Base-by-base conservation (phyloP, 2,888 invertebrate genomes). In the Melieria picta region DNA sequence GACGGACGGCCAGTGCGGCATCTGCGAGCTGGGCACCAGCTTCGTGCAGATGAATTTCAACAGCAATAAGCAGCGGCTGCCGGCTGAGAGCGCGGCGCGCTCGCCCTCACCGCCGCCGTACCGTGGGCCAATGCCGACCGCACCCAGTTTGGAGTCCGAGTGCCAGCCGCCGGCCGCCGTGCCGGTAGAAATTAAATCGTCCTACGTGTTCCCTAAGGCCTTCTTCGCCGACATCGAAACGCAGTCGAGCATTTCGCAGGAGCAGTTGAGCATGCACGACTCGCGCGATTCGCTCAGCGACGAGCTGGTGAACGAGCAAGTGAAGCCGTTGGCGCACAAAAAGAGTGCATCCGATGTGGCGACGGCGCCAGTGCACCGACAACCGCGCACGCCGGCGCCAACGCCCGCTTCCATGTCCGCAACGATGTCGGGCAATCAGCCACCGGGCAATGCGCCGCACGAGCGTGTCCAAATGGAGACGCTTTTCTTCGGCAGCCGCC, bases 191-290 rank as follows among this genome's bases (percentile, higher is more conserved):
- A 61, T 71, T 4, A 46, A 58, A 4, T 55, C 64, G 5, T 65
- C 55, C 4, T 63, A 57, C 42, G 52, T 64, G 5, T 74, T 75
- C 13, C 60, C 75, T 30, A 72, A 73, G 52, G 10, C 72, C 5
- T 16, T 77, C 3, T 69, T 72, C n/a, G 71, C 68, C 42, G 75
- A 76, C 65, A 69, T 76, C 42, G 78, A 77, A 62, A 73, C 60
- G 11, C 75, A 78, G 43, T 76, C 77, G 11, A 74, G 73, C 30
- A 66, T 77, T 43, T 76, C 76, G 3, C 73, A 73, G 50, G 77
- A 77, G 46, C 65, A 76, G 9, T 67, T 77, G 48, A 78, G 75
- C 58, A 72, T 76, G 72, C 67, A 70, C 4, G 75, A 72, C n/a
- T 75, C 77, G 1, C 62, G 47, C 0, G 73, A 73, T 13, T 62